Evolutionary conservation across 2,888 invertebrate genomes (phyloP).

Genomic region (Tipula vernalis): DNA sequence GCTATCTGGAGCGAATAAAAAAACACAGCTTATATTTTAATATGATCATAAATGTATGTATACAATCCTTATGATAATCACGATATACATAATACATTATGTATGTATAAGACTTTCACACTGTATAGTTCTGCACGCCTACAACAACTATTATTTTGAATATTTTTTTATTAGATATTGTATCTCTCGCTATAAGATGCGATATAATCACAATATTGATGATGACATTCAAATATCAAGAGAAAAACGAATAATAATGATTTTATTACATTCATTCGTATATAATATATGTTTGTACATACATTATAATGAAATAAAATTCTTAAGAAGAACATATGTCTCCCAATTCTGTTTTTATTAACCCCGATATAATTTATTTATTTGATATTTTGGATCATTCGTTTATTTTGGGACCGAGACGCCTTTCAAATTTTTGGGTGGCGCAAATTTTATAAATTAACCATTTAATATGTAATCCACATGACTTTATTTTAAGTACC

Average conservation of each 20-base stretch:
- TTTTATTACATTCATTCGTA: neutral
- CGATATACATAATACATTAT: neutral
- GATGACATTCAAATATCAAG: conserved; percentile 4
- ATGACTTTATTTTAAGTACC: neutral
- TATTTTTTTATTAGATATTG: neutral
- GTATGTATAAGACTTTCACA: neutral
- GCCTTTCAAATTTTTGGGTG: neutral
- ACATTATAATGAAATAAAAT: neutral
- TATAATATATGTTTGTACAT: neutral
- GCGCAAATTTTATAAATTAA: neutral
- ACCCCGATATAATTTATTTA: neutral
- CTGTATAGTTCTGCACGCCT: neutral
- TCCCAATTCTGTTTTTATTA: neutral
- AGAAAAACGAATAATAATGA: neutral
- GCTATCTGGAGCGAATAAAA: too few relatives aligned
- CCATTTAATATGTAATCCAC: neutral
- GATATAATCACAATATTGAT: neutral
- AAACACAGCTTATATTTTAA: too few relatives aligned
- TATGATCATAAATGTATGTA: neutral
- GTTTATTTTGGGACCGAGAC: neutral
- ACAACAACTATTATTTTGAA: neutral
- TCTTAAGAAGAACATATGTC: neutral
- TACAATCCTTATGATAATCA: neutral
- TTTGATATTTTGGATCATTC: neutral
- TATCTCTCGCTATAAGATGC: neutral